phyloP scores from a whole-genome alignment of 2,888 invertebrate species.

The Hetaerina titia region DNA sequence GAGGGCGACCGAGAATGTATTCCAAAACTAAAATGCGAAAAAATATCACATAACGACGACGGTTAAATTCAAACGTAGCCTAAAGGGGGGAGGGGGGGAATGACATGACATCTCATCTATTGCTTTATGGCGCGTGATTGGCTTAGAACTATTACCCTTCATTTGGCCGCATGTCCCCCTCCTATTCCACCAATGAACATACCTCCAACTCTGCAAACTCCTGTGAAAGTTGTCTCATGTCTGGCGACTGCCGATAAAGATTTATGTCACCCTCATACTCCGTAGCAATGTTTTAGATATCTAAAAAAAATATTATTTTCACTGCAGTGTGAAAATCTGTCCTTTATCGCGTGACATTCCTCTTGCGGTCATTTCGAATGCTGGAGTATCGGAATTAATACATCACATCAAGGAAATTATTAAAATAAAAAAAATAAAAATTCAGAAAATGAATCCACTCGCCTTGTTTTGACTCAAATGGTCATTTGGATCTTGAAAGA shows the following conservation, averaged over 20 bases:
- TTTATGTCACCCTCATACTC: too few species aligned
- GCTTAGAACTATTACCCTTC: background rate
- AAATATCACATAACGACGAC: background rate
- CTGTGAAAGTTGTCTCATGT: too few species aligned
- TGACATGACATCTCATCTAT: background rate
- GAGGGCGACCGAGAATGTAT: slow-evolving; percentile 30
- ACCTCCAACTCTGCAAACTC: too few species aligned
- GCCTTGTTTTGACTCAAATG: background rate
- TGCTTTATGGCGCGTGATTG: background rate
- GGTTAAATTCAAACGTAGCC: background rate
- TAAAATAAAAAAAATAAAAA: background rate
- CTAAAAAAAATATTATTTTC: background rate
- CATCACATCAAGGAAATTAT: background rate
- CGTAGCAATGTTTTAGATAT: too few species aligned
- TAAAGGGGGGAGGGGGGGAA: background rate
- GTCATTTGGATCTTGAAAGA: background rate
- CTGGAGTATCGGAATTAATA: slow-evolving; percentile 2
- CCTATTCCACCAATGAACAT: background rate
- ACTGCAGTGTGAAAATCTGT: background rate
- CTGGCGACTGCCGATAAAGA: too few species aligned
- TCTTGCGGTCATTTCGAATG: background rate
- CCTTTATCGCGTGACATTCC: background rate
- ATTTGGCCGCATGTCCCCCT: background rate
- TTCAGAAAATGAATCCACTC: background rate
- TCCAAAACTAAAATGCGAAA: background rate